Conservation (phyloP, 2,888 invertebrate genomes). For the Therioaphis trifolii region DNA sequence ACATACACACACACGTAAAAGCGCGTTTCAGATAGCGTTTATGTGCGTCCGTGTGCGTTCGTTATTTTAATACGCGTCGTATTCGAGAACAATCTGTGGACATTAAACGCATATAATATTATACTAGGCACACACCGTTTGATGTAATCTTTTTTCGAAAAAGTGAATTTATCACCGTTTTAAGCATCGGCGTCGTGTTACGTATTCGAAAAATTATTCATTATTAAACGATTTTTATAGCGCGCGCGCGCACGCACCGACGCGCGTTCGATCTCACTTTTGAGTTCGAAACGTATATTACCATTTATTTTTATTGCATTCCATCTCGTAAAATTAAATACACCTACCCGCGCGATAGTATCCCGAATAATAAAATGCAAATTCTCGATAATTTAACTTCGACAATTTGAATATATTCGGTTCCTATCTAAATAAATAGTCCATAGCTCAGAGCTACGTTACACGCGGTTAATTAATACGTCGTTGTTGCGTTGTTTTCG, state of each 20-base stretch:
- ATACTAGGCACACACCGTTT: neutral
- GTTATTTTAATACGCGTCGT: neutral
- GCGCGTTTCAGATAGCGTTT: neutral
- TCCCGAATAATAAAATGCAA: constrained; percentile 48
- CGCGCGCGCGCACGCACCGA: neutral
- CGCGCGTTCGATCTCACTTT: neutral
- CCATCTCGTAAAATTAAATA: constrained; percentile 57
- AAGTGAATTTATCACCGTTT: constrained; percentile 46
- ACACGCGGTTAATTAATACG: constrained; percentile 44
- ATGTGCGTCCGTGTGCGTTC: neutral
- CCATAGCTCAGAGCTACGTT: constrained; percentile 12
- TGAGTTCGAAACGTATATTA: constrained; percentile 18
- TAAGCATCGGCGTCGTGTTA: constrained; percentile 1
- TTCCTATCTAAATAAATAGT: constrained; percentile 54
- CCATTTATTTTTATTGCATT: constrained; percentile 47
- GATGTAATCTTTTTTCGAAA: constrained; percentile 41
- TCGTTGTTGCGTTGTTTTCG: constrained; percentile 28
- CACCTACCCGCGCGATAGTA: constrained; percentile 26
- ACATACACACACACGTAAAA: neutral
- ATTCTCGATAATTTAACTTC: constrained; percentile 43
- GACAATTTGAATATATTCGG: constrained; percentile 47
- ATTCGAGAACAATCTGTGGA: constrained; percentile 17
- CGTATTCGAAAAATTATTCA: constrained; percentile 26
- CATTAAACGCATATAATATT: neutral
- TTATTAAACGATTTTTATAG: constrained; percentile 48